These are phyloP conservation scores for Austrolebias charrua DNA, from an alignment of 2,797 vertebrate species.

Conservation along the genomic window DNA sequence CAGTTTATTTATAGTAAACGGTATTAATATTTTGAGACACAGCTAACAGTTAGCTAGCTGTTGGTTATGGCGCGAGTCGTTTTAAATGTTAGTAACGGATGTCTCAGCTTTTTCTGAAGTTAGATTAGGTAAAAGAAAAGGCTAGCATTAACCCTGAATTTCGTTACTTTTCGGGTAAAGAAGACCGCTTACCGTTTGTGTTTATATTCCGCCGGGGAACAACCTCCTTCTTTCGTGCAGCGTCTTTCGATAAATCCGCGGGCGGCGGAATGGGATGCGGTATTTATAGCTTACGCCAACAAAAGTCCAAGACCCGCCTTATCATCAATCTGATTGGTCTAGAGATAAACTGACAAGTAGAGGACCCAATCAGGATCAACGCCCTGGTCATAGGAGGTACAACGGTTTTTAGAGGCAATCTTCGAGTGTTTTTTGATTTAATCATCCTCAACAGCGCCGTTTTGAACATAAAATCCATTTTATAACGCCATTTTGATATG, in stretches of 20 bases:
- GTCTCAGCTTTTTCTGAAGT: too few species aligned
- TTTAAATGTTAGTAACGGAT: constrained; percentile 12
- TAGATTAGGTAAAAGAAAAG: too few species aligned
- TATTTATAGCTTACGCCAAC: constrained; percentile 53
- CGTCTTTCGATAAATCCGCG: accelerated
- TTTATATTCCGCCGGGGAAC: background rate
- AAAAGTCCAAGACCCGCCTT: constrained; percentile 16
- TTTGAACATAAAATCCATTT: too few species aligned
- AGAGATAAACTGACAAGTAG: constrained; percentile 34
- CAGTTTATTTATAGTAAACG: background rate
- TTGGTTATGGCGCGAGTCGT: constrained; percentile 44
- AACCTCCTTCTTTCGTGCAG: accelerated
- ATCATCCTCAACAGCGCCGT: background rate
- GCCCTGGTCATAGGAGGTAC: constrained; percentile 9
- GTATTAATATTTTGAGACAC: too few species aligned
- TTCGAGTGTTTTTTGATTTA: background rate
- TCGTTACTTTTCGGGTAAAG: accelerated
- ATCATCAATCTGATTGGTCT: constrained; percentile 26
- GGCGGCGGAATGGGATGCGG: accelerated
- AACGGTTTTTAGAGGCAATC: background rate
- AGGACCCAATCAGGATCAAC: background rate
- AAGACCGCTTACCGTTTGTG: constrained; percentile 17
- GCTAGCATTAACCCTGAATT: accelerated
- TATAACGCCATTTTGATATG: too few species aligned
- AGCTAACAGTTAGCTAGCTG: too few species aligned